Evolutionary conservation across 2,113 vertebrate species (phyloP).

Genomic region (Arvicanthis niloticus): DNA sequence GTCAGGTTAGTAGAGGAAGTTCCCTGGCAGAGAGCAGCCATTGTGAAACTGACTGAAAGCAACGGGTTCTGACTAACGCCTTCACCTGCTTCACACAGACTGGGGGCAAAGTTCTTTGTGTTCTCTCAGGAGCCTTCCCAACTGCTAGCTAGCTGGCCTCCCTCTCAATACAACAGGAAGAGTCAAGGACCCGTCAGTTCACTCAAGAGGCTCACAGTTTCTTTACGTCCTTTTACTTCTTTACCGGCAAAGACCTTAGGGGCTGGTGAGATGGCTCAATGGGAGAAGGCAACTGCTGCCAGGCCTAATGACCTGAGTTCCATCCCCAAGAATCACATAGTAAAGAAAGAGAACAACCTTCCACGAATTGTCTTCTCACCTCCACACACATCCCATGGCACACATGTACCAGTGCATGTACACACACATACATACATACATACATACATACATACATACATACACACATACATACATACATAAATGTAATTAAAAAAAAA

Average conservation of each 20-base stretch:
- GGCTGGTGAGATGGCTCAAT: not conserved
- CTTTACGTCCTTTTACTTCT: not conserved
- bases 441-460: not conserved
- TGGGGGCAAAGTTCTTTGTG: not conserved
- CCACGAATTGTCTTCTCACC: not conserved
- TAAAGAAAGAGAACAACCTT: too few species aligned
- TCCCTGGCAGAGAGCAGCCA: not conserved
- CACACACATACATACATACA: not conserved
- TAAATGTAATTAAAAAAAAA: not conserved
- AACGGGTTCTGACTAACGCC: not conserved
- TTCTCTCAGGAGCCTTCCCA: not conserved
- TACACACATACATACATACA: not conserved
- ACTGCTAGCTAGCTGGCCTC: not conserved
- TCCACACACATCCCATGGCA: not conserved
- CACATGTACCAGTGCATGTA: not conserved
- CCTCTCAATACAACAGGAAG: not conserved
- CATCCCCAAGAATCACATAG: too few species aligned
- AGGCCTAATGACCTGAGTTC: not conserved
- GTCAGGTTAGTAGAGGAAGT: constrained; percentile 43
- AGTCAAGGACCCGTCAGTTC: not conserved
- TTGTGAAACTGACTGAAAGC: not conserved
- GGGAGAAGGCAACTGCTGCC: too few species aligned
- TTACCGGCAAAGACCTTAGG: not conserved
- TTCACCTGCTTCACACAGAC: not conserved
- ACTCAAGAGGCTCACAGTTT: not conserved